Conservation (phyloP, 1,140 invertebrate species). For the Halyomorpha halys region DNA sequence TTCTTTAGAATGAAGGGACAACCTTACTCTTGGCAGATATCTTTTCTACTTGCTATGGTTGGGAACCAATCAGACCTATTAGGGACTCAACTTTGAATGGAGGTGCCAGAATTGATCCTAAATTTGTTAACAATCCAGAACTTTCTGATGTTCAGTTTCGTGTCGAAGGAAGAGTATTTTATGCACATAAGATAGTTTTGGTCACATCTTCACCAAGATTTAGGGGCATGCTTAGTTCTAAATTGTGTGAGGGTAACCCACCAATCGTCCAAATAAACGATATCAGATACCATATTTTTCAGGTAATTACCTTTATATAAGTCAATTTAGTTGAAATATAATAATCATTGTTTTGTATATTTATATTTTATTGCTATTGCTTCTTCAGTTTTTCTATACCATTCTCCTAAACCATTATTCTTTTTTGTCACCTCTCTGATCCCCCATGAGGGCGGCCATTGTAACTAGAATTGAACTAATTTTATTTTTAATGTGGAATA, state of each 20-base stretch:
- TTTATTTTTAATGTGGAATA: too few species aligned
- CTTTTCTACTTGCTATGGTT: slow-evolving; percentile 77
- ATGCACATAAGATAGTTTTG: slow-evolving; percentile 86
- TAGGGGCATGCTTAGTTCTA: slow-evolving; percentile 73
- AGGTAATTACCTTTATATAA: slow-evolving; percentile 43
- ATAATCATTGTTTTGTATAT: too few species aligned
- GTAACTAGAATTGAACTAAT: too few species aligned
- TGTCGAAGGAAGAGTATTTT: slow-evolving; percentile 83
- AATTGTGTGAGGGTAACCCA: slow-evolving; percentile 59
- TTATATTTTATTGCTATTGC: too few species aligned
- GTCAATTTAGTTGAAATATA: neutral
- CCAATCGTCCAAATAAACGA: slow-evolving; percentile 86
- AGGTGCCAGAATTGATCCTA: slow-evolving; percentile 72
- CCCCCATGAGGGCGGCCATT: too few species aligned
- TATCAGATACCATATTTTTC: slow-evolving; percentile 82
- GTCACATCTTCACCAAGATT: slow-evolving; percentile 80
- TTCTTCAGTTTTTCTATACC: neutral
- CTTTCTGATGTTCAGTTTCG: slow-evolving; percentile 82
- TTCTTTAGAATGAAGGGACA: slow-evolving; percentile 70
- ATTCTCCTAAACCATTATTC: neutral
- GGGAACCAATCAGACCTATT: slow-evolving; percentile 70
- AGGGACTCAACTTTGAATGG: slow-evolving; percentile 55
- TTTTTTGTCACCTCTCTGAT: too few species aligned
- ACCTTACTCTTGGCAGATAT: slow-evolving; percentile 77
- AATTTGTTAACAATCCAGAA: slow-evolving; percentile 86